phyloP scores from a whole-genome alignment of 2,888 invertebrate genomes.

The Eurytoma californica region DNA sequence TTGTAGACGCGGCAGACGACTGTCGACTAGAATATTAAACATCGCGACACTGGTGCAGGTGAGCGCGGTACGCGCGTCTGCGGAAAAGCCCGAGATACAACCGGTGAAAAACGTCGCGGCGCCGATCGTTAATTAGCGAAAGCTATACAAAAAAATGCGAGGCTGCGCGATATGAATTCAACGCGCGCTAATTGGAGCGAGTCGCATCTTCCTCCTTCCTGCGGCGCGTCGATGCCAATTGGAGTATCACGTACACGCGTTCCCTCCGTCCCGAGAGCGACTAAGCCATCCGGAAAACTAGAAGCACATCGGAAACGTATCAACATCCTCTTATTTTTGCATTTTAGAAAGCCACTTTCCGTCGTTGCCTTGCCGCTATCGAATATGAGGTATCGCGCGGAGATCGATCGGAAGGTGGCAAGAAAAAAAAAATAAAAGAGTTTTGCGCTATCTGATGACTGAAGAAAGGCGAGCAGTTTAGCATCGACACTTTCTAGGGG shows the following conservation, averaged over 20 bases:
- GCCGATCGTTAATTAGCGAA: constrained; percentile 54
- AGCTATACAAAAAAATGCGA: constrained; percentile 25
- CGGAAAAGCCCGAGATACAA: not conserved
- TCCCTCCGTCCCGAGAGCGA: constrained; percentile 3
- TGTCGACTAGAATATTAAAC: too few relatives aligned
- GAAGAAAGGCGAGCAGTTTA: too few relatives aligned
- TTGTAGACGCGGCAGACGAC: too few relatives aligned
- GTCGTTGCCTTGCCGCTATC: constrained; percentile 14
- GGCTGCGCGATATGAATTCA: constrained; percentile 37
- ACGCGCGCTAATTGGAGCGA: constrained; percentile 54
- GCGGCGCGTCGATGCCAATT: constrained; percentile 49
- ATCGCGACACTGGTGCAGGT: too few relatives aligned
- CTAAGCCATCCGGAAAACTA: constrained; percentile 27
- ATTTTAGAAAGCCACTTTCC: constrained; percentile 40
- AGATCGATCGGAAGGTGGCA: constrained; percentile 3
- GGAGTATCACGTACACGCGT: constrained; percentile 51
- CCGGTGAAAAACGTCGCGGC: constrained; percentile 25
- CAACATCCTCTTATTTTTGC: constrained; percentile 36
- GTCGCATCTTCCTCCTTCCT: constrained; percentile 18
- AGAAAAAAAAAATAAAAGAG: not conserved
- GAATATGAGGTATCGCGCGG: not conserved
- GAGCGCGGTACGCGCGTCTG: too few relatives aligned
- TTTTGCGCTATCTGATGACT: too few relatives aligned
- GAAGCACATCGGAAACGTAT: constrained; percentile 14
- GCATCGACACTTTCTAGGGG: too few relatives aligned